phyloP scores from a whole-genome alignment of 1,140 invertebrate genomes.

The Drosophila sturtevanti region DNA sequence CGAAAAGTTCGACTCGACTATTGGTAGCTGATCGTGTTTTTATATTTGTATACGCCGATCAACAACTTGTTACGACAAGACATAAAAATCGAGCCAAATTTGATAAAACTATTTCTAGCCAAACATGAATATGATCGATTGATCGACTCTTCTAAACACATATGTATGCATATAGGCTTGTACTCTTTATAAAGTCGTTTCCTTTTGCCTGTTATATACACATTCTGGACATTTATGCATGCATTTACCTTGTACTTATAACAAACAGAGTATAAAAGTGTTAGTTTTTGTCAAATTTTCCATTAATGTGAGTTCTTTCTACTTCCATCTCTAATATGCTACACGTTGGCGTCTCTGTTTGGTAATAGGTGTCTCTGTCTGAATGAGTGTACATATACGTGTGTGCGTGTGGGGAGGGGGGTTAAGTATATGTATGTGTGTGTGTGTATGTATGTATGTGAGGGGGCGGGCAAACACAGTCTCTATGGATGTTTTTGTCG shows the following conservation, averaged over 20 bases:
- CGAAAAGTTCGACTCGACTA: too few relatives aligned
- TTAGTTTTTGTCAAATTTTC: neutral
- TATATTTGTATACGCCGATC: too few relatives aligned
- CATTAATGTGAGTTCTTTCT: neutral
- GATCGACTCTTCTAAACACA: neutral
- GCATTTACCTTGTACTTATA: too few relatives aligned
- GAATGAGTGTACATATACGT: constrained; percentile 33
- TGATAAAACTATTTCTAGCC: too few relatives aligned
- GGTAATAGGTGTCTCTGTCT: neutral
- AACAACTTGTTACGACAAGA: too few relatives aligned
- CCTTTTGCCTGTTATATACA: neutral
- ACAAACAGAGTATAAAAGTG: neutral
- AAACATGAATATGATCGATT: too few relatives aligned
- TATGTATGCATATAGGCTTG: too few relatives aligned
- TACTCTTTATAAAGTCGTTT: neutral
- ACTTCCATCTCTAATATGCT: constrained; percentile 3
- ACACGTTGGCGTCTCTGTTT: neutral
- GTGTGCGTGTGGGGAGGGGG: constrained; percentile 8
- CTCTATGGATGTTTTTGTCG: constrained; percentile 44
- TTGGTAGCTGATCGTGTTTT: too few relatives aligned
- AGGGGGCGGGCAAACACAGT: constrained; percentile 37
- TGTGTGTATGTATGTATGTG: constrained; percentile 27
- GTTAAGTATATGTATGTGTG: too few relatives aligned
- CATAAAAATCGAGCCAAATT: too few relatives aligned
- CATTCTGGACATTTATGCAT: too few relatives aligned